Evolutionary conservation across 2,888 invertebrate species (phyloP).

Genomic region (Conomelus anceps): DNA sequence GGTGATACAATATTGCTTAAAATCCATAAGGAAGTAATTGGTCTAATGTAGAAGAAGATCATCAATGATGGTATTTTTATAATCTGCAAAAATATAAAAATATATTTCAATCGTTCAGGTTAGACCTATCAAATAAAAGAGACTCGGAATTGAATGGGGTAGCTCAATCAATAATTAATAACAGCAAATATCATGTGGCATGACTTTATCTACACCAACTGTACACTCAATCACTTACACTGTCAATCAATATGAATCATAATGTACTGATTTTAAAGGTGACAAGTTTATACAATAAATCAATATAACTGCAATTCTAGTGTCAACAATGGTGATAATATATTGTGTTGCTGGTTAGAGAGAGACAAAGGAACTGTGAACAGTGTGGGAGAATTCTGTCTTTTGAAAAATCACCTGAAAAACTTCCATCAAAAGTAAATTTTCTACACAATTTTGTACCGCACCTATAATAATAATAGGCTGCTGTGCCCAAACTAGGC

Average conservation of each 20-base stretch:
- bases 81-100: neutral
- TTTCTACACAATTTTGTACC: too few species aligned
- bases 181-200: neutral
- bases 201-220: neutral
- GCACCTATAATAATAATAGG: neutral
- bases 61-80: neutral
- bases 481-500: neutral
- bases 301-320: neutral
- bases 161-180: neutral
- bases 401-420: too few species aligned
- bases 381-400: too few species aligned
- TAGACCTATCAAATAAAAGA: neutral
- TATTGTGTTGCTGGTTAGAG: too few species aligned
- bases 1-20: neutral
- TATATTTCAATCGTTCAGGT: neutral
- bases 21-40: neutral
- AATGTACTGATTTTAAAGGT: neutral
- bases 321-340: neutral
- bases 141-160: neutral
- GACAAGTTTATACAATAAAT: neutral
- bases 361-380: too few species aligned
- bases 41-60: neutral
- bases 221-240: neutral
- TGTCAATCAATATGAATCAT: neutral
- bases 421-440: too few species aligned